Percentiles rank a stretch among this genome's conserved stretches.
phyloP scores from a whole-genome alignment of 2,113 vertebrate genomes.

The Oxyruncus cristatus region DNA sequence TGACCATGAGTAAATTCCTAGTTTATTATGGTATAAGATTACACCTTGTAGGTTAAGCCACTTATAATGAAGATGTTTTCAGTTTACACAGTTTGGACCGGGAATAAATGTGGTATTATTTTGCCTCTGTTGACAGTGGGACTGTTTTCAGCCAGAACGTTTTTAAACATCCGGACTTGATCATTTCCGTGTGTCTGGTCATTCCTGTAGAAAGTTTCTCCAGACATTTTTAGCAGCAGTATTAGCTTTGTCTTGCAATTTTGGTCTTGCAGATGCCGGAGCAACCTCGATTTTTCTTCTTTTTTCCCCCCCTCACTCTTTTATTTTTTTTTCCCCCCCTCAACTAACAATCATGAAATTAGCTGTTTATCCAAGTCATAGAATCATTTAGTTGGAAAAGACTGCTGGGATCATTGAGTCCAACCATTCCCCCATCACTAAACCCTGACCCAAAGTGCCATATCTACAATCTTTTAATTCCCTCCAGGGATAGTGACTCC shows the following conservation, averaged over 20 bases:
- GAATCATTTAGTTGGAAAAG: neutral
- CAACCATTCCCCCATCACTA: neutral
- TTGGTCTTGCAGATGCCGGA: neutral
- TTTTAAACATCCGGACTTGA: neutral
- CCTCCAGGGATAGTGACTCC: neutral
- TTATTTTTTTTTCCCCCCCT: fast-evolving
- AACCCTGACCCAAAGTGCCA: fast-evolving
- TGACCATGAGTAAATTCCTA: neutral
- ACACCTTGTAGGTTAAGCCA: neutral
- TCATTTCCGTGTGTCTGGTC: neutral
- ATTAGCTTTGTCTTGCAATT: neutral
- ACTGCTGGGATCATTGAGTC: fast-evolving
- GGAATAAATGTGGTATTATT: neutral
- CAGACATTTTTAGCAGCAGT: neutral
- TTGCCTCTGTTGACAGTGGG: neutral
- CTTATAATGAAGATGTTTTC: neutral
- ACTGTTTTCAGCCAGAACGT: neutral
- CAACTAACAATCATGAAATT: neutral
- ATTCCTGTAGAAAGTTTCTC: neutral
- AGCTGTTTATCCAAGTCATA: neutral
- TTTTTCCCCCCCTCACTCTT: neutral
- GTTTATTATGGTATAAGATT: neutral
- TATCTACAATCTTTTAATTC: neutral
- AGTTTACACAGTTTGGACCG: neutral
- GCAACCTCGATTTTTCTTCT: neutral